Percentiles rank a stretch among this genome's conserved stretches.
These are phyloP conservation scores for Sesamia nonagrioides DNA, from an alignment of 1,140 invertebrate species.

Conservation along the genomic window DNA sequence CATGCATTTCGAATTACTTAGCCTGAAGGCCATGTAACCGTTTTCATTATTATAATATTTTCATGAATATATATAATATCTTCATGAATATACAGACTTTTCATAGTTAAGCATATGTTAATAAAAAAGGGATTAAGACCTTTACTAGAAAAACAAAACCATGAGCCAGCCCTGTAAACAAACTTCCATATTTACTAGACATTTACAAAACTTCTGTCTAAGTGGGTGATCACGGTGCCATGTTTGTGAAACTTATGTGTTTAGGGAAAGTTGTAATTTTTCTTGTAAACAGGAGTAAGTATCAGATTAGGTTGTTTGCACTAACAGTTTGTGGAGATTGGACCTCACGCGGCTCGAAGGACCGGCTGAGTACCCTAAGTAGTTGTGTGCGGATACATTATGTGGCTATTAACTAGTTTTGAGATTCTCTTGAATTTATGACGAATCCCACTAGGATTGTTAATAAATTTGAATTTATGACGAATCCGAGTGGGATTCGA, in stretches of 20 bases:
- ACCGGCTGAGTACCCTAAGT: constrained; percentile 9
- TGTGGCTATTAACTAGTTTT: not conserved
- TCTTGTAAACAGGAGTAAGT: constrained; percentile 35
- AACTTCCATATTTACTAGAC: constrained; percentile 32
- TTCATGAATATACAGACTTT: too few relatives aligned
- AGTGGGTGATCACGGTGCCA: constrained; percentile 50
- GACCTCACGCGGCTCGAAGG: constrained; percentile 26
- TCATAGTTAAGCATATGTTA: too few relatives aligned
- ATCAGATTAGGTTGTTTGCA: constrained; percentile 52
- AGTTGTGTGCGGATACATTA: constrained; percentile 1
- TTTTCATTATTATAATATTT: too few relatives aligned
- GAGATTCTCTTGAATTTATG: not conserved
- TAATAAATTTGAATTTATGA: not conserved
- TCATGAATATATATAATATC: too few relatives aligned
- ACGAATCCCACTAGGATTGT: too few relatives aligned
- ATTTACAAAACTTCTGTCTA: constrained; percentile 39
- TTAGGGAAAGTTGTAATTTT: constrained; percentile 48
- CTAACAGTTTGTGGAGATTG: constrained; percentile 36
- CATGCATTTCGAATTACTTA: too few relatives aligned
- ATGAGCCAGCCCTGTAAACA: constrained; percentile 3
- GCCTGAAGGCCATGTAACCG: too few relatives aligned
- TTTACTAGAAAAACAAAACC: not conserved
- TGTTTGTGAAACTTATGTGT: constrained; percentile 49
- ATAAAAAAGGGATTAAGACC: too few relatives aligned
- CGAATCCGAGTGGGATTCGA: not conserved